Conservation (phyloP, 2,113 vertebrate genomes). For the Lycocorax pyrrhopterus region DNA sequence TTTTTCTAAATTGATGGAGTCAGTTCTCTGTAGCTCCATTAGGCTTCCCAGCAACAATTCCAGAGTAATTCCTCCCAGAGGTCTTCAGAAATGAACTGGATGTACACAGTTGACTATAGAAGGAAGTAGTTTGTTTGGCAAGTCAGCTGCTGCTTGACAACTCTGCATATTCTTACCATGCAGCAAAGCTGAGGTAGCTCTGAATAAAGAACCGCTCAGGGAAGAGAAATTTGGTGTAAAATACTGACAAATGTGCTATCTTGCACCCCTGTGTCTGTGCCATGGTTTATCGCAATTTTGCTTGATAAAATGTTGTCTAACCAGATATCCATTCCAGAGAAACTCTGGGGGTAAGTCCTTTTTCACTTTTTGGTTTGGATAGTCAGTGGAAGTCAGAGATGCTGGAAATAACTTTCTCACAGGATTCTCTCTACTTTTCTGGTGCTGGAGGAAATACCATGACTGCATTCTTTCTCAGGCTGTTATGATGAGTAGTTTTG, state of each 20-base stretch:
- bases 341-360: background rate
- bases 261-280: background rate
- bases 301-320: background rate
- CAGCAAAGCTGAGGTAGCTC: background rate
- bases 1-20: background rate
- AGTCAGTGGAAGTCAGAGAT: background rate
- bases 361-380: background rate
- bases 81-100: background rate
- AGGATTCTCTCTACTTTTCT: background rate
- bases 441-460: background rate
- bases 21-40: background rate
- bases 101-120: background rate
- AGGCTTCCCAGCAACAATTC: slow-evolving; percentile 1
- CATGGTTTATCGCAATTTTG: background rate
- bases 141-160: background rate
- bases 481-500: background rate
- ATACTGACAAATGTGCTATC: background rate
- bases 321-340: background rate
- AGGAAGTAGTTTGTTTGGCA: background rate
- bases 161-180: background rate
- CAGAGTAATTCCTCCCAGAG: background rate
- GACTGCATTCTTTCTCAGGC: background rate
- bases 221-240: background rate
- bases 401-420: background rate
- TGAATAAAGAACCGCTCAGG: background rate